Percentiles rank a stretch among this genome's conserved stretches.
Evolutionary conservation across 2,113 vertebrate genomes (phyloP).

Genomic region (Stomatorhinus ivindoensis): DNA sequence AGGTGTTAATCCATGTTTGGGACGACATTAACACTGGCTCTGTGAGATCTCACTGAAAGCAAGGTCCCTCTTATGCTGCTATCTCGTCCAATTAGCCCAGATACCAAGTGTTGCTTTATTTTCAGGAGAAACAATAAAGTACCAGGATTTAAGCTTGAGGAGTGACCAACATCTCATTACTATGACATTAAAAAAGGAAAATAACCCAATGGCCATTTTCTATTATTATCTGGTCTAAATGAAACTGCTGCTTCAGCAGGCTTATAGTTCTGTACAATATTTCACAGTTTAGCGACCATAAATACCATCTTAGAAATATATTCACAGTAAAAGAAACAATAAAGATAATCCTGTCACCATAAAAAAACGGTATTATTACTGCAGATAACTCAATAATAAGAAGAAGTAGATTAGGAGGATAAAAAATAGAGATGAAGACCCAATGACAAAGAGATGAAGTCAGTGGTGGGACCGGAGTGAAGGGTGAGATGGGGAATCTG

Average conservation of each 20-base stretch:
- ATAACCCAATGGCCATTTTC: conserved; percentile 19
- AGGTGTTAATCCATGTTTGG: neutral
- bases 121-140: conserved; percentile 1
- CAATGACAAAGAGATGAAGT: neutral
- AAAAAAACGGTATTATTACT: conserved; percentile 9
- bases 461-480: neutral
- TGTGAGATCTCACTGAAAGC: no score
- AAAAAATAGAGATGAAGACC: neutral
- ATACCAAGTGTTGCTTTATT: neutral
- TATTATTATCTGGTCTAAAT: conserved; percentile 39
- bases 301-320: conserved; percentile 29
- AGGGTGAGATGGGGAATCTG: neutral
- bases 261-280: conserved; percentile 18
- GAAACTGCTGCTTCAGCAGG: conserved; percentile 30
- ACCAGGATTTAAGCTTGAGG: conserved; percentile 39
- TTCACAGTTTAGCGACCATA: conserved; percentile 23
- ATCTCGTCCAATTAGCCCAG: neutral
- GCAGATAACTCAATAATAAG: conserved; percentile 2
- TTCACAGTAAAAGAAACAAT: conserved; percentile 26
- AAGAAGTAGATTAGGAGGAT: neutral
- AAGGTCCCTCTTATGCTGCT: neutral
- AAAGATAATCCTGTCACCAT: conserved; percentile 20
- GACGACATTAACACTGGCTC: neutral
- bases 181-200: conserved; percentile 30
- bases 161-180: conserved; percentile 22